Evolutionary conservation across 2,797 vertebrate genomes (phyloP).

Genomic region (Gobio occitaniae): DNA sequence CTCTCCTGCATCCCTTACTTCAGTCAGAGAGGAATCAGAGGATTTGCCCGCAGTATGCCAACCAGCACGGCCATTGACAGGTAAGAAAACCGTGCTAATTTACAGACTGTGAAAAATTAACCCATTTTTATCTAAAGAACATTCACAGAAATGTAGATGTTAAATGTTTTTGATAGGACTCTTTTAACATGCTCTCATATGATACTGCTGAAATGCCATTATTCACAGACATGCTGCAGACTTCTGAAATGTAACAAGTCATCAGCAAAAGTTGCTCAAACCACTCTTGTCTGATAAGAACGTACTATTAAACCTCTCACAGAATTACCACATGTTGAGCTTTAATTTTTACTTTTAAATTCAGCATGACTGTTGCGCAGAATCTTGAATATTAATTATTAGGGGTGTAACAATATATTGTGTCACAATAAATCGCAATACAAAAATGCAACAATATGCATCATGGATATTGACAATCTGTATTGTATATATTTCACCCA

Average conservation of each 20-base stretch:
- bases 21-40: conserved; percentile 88
- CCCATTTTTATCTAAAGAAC: background rate
- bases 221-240: background rate
- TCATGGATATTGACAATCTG: too few species aligned
- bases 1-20: conserved; percentile 94
- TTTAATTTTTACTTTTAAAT: background rate
- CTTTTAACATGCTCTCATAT: too few species aligned
- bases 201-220: background rate
- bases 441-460: too few species aligned
- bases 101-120: background rate
- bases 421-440: too few species aligned
- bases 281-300: background rate
- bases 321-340: background rate
- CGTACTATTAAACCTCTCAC: background rate
- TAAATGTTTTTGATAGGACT: background rate
- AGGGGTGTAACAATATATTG: too few species aligned
- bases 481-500: too few species aligned
- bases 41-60: conserved; percentile 96
- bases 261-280: background rate
- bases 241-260: background rate
- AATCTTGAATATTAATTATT: background rate
- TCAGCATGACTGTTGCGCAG: background rate
- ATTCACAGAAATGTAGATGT: background rate
- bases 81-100: conserved; percentile 72
- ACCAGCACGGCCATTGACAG: conserved; percentile 96